phyloP scores from a whole-genome alignment of 1,140 invertebrate species.

The Brachionus sp. region DNA sequence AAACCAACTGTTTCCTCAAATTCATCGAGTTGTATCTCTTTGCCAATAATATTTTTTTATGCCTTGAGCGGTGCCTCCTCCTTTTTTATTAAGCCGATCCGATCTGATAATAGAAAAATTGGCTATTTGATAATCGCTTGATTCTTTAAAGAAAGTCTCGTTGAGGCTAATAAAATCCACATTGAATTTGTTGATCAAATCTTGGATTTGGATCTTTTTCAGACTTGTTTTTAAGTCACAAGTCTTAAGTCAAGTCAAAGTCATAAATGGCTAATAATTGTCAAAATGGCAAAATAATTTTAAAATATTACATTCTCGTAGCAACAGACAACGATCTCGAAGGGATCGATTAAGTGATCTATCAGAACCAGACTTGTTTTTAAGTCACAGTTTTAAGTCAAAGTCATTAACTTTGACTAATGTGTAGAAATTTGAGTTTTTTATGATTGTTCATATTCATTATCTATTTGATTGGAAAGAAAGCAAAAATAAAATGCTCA shows the following conservation, averaged over 20 bases:
- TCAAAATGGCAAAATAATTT: too few species aligned
- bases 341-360: too few species aligned
- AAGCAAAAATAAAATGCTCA: background rate
- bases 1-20: conserved; percentile 4
- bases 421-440: background rate
- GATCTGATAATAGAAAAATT: conserved; percentile 1
- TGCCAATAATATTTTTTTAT: background rate
- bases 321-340: too few species aligned
- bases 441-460: background rate
- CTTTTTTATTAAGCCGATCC: background rate
- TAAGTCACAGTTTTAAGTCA: too few species aligned
- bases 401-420: too few species aligned
- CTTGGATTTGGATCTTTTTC: background rate
- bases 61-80: background rate
- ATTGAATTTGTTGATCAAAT: background rate
- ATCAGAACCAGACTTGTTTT: too few species aligned
- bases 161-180: conserved; percentile 1
- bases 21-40: background rate
- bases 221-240: too few species aligned
- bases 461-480: background rate
- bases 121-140: background rate
- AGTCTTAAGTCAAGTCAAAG: too few species aligned
- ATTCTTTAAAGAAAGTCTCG: background rate
- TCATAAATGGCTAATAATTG: too few species aligned
- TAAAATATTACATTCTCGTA: too few species aligned